These are phyloP conservation scores for Cyanoderma ruficeps DNA, from an alignment of 2,113 vertebrate genomes.

Conservation along the genomic window DNA sequence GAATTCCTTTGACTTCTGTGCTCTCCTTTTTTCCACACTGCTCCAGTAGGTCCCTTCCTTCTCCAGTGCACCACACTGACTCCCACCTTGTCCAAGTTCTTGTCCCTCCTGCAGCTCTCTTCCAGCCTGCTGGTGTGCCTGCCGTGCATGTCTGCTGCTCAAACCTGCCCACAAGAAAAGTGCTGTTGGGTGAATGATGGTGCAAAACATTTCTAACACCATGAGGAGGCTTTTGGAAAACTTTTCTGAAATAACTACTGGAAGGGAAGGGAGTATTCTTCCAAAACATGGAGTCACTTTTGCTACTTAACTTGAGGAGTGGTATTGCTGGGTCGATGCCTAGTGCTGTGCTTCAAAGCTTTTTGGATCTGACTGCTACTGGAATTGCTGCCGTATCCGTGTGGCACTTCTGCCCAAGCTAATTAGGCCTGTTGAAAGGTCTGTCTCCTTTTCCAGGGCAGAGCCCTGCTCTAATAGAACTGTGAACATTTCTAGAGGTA, in stretches of 20 bases:
- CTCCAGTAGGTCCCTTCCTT: background rate
- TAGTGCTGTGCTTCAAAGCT: background rate
- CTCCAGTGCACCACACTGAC: accelerated
- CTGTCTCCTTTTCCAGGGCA: background rate
- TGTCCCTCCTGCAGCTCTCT: background rate
- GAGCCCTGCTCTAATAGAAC: background rate
- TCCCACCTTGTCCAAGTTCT: background rate
- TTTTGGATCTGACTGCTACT: background rate
- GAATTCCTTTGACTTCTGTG: background rate
- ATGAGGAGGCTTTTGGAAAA: background rate
- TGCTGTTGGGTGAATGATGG: background rate
- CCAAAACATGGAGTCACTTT: background rate
- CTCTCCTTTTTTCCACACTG: background rate
- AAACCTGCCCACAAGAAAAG: background rate
- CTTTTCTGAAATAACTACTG: background rate
- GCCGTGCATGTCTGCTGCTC: background rate
- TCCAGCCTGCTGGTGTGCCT: background rate
- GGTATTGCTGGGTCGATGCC: accelerated
- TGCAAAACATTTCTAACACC: background rate
- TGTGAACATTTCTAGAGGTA: background rate
- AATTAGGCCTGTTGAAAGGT: background rate
- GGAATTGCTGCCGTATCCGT: background rate
- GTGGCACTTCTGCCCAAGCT: background rate
- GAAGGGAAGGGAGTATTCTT: background rate
- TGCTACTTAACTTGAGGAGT: background rate